Base-by-base conservation (phyloP, 2,113 vertebrate species). In the Phainopepla nitens region DNA sequence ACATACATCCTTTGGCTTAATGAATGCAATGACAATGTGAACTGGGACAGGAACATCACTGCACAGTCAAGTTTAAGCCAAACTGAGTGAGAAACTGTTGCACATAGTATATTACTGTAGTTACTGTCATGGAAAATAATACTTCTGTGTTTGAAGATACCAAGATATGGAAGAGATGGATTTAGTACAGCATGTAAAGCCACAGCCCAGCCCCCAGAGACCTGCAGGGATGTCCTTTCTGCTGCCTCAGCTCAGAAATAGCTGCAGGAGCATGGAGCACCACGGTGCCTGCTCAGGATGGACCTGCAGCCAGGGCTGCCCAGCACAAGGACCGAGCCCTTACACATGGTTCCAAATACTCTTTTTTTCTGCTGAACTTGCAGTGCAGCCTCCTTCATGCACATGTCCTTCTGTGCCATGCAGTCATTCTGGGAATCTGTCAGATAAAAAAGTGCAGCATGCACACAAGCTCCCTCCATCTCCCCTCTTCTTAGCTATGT, bases 201-300 rank as follows among this genome's bases (percentile, higher is more conserved):
- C 36, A 60, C 41, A 77, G 60, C 8, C 13, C 0, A 1, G 45
- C 23, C 3, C 8, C 13, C 6, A 1, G 21, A 36, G 35, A 45
- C 6, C 17, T 39, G 19, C 4, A 12, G 58, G 29, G 33, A 15
- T 17, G 4, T n/a, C 28, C 36, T 36, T 57, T 58, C 60, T 54
- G 50, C n/a, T 49, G 24, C 39, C 35, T 62, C n/a, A 44, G 28
- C 56, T 85, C 60, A 49, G 68, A 56, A 77, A 44, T 7, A 27
- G 13, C 36, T 56, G 14, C 25, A 45, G n/a, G 58, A 81, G 3
- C 21, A 50, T 1, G 1, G 21, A 35, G 23, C 33, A 23, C 11
- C 1, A 1, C 0, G 0, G 35, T 10, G 19, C 49, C 41, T 60
- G 29, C 45, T 76, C 36, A 23, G n/a, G 24, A 61, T 8, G 15